Evolutionary conservation across 2,888 invertebrate species (phyloP), one percentile per base, ranked within the genome.

Genomic region (Mongoloraphidia duomilia): DNA sequence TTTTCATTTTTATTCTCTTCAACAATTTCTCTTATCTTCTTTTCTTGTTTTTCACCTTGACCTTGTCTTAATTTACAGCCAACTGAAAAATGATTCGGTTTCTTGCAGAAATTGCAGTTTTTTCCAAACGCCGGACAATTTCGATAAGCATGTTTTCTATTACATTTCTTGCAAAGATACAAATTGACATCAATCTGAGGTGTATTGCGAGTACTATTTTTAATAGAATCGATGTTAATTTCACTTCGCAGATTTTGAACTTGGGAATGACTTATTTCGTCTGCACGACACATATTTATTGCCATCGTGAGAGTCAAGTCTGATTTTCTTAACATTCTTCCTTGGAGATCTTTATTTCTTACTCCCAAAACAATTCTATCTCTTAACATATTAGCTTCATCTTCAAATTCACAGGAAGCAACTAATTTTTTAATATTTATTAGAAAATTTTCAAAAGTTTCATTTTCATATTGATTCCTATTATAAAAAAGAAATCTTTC

Each of bases 151-250:
- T 44, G 17, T 26, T 5, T 17, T 36, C 47, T 10, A 9, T 50
- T 8, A 10, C 45, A 10, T 4, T 47, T 11, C 47, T 47, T 33
- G 47, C 52, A 46, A 10, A 26, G 46, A n/a, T 44, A 49, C 36
- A 11, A 37, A 46, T 36, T 44, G 8, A 34, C 34, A 33, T 44
- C 36, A 34, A 26, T 44, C 13, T 13, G 8, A 2, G 34, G 5
- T 35, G 13, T 34, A n/a, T 44, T 14, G 26, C 36, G 34, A 44
- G 13, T 10, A 2, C 13, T 36, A 34, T 44, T 8, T 44, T 44
- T 44, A 34, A 35, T 42, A 3, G n/a, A n/a, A 14, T n/a, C 9
- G 10, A 34, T 26, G 8, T 34, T 34, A 8, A 42, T 2, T 34
- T 42, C 17, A 12, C n/a, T n/a, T 9, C 34, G 42, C 36, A 44